Percentiles rank a stretch among this genome's conserved stretches.
These are phyloP conservation scores for Melitaea athalia DNA, from an alignment of 2,888 invertebrate genomes.

Conservation along the genomic window DNA sequence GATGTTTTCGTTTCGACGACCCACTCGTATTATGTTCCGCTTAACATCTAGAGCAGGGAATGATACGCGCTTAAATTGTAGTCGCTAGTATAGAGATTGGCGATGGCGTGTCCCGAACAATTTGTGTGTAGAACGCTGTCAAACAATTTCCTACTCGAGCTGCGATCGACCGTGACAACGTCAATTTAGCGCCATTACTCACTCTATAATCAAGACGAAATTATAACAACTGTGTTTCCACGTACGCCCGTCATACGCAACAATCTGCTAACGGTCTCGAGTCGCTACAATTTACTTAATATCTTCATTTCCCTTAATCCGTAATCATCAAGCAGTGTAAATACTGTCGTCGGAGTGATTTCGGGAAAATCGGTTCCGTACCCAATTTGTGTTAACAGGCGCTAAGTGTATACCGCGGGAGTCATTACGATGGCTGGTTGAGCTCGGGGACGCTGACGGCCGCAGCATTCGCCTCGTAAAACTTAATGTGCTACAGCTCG, in stretches of 20 bases:
- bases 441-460: slow-evolving; percentile 2
- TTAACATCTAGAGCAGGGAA: not conserved
- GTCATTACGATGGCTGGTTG: slow-evolving; percentile 3
- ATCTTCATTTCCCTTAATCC: slow-evolving; percentile 24
- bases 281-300: slow-evolving; percentile 25
- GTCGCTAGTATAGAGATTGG: too few relatives aligned
- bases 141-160: slow-evolving; percentile 13
- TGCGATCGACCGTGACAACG: slow-evolving; percentile 14
- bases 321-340: slow-evolving; percentile 14
- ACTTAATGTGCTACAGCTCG: slow-evolving; percentile 13
- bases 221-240: not conserved
- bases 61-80: not conserved
- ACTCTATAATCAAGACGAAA: slow-evolving; percentile 4
- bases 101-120: slow-evolving; percentile 13
- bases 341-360: slow-evolving; percentile 5
- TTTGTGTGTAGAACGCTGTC: slow-evolving; percentile 16
- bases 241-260: slow-evolving; percentile 6
- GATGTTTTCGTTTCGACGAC: not conserved
- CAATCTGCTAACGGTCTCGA: slow-evolving; percentile 13
- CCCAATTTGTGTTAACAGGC: slow-evolving; percentile 20
- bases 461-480: slow-evolving; percentile 12
- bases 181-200: slow-evolving; percentile 17
- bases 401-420: slow-evolving; percentile 20
- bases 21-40: not conserved
- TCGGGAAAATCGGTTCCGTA: slow-evolving; percentile 11